Evolutionary conservation across 2,797 vertebrate species (phyloP), one percentile per base, ranked within the genome.

Genomic region (Megalops cyprinoides): DNA sequence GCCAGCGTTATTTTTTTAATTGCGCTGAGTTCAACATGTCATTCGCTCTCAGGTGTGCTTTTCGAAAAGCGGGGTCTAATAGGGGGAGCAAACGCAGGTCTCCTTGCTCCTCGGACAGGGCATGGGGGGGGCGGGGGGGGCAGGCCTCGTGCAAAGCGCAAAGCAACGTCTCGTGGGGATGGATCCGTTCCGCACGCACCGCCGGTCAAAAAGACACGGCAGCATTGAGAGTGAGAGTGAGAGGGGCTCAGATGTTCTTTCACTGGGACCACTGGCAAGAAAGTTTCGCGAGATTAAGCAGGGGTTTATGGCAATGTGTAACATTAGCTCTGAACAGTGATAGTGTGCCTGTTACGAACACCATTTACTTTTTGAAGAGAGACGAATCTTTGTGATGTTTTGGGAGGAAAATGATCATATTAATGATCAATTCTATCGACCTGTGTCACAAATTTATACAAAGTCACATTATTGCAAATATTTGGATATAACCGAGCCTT

Each of bases 141-240:
- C 28, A 76, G 76, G 78, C 76, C 20, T 39, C 55, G 77, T 83
- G 84, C 84, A 83, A 82, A 84, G 83, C 80, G 82, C 75, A 81
- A 84, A 83, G 84, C 82, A 15, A 48, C 60, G 73, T 60, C 48
- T 25, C 37, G 2, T 8, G 15, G n/a, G 20, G 15, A 42, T 6
- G 4, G n/a, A 42, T 37, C n/a, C 37, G 2, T 10, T 23, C 34
- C 9, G 37, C 34, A 10, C 65, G 23, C 20, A 8, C 37, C 5
- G 34, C n/a, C 37, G 2, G 65, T 23, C 37, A 20, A 15, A 20
- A 15, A 42, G 37, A 69, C n/a, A 1, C 18, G 18, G 4, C 34
- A 39, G 37, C 18, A 5, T 42, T 18, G 20, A n/a, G n/a, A n/a
- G n/a, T n/a, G n/a, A n/a, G n/a, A n/a, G n/a, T 42, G 2, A 42